phyloP scores from a whole-genome alignment of 2,888 invertebrate species.

The Cataglyphis altisquamis region DNA sequence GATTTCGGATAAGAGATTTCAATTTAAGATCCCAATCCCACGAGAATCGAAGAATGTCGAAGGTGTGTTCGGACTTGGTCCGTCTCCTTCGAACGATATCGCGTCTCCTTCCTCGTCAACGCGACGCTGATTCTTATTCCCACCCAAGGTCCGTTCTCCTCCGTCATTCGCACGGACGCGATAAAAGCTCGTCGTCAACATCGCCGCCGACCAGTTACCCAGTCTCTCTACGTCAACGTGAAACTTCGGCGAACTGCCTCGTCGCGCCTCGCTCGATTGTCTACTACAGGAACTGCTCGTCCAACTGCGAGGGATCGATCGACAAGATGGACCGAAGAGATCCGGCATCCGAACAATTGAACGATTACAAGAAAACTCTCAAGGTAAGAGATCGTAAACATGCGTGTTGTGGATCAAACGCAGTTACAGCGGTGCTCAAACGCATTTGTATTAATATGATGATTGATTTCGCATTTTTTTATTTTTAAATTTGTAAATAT shows the following conservation, averaged over 20 bases:
- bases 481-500: no score
- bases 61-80: slow-evolving; percentile 21
- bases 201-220: slow-evolving; percentile 63
- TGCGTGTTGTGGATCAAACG: no score
- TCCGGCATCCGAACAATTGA: slow-evolving; percentile 89
- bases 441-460: no score
- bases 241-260: background rate
- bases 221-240: slow-evolving; percentile 43
- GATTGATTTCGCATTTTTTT: no score
- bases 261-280: background rate
- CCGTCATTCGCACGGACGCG: slow-evolving; percentile 39
- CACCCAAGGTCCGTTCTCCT: background rate
- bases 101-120: slow-evolving; percentile 4
- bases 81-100: slow-evolving; percentile 40
- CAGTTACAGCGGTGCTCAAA: slow-evolving; percentile 20
- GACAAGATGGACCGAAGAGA: slow-evolving; percentile 87
- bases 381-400: slow-evolving; percentile 87
- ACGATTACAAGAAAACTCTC: slow-evolving; percentile 87
- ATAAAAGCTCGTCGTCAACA: slow-evolving; percentile 77
- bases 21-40: background rate
- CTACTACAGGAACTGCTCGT: slow-evolving; percentile 30
- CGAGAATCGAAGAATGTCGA: slow-evolving; percentile 56
- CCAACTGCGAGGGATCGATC: slow-evolving; percentile 1
- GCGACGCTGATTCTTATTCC: slow-evolving; percentile 18
- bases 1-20: background rate